A percentile compares a stretch with the other conserved stretches of the same genome.
These are phyloP conservation scores for Nasonia longicornis DNA, from an alignment of 1,140 invertebrate species.

Conservation along the genomic window DNA sequence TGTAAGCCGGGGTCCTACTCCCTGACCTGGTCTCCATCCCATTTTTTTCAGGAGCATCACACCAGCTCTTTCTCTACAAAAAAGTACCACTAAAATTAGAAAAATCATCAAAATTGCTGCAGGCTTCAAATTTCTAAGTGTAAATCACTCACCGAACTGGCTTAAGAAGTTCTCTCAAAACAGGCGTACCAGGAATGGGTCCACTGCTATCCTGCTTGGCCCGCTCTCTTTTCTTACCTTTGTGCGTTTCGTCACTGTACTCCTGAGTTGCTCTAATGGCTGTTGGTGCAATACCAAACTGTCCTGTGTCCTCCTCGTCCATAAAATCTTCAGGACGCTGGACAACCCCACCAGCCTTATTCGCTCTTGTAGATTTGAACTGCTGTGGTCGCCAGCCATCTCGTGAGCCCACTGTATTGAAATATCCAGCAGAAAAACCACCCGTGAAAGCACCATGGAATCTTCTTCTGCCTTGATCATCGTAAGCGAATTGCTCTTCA, in stretches of 20 bases:
- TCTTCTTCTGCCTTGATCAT: constrained; percentile 88
- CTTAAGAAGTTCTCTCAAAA: constrained; percentile 82
- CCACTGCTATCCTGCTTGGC: constrained; percentile 71
- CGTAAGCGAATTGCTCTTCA: constrained; percentile 91
- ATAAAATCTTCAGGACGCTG: constrained; percentile 94
- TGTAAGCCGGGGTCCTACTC: constrained; percentile 82
- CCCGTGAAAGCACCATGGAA: constrained; percentile 99
- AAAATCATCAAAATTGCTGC: constrained; percentile 3
- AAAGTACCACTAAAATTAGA: constrained; percentile 46
- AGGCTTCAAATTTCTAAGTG: not conserved
- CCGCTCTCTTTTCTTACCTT: constrained; percentile 69
- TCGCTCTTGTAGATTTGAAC: constrained; percentile 90
- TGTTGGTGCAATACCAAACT: constrained; percentile 95
- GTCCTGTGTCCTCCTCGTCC: constrained; percentile 97
- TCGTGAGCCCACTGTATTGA: constrained; percentile 94
- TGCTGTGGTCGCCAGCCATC: constrained; percentile 95
- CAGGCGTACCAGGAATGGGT: constrained; percentile 84
- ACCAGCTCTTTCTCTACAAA: constrained; percentile 85
- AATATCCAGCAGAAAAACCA: constrained; percentile 98
- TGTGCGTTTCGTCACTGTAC: constrained; percentile 72
- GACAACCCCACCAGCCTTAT: constrained; percentile 70
- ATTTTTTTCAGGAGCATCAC: constrained; percentile 86
- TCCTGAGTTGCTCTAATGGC: constrained; percentile 82
- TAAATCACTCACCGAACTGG: constrained; percentile 74
- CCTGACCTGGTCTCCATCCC: constrained; percentile 93